Base-by-base conservation (phyloP, 2,797 vertebrate genomes). In the Chanos chanos region DNA sequence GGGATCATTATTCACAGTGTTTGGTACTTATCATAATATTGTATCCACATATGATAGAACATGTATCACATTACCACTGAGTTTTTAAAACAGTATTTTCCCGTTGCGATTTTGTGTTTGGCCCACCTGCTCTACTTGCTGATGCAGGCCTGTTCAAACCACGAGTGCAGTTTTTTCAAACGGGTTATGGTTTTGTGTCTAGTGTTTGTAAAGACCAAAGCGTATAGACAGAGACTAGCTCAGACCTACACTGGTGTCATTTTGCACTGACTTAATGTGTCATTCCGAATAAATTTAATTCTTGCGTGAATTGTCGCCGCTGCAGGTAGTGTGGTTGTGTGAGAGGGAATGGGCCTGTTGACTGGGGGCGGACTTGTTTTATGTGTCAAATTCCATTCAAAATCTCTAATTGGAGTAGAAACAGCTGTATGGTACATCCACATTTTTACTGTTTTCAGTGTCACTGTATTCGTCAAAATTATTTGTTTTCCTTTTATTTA, bases 61-160 rank as follows among this genome's bases (percentile, higher is more conserved):
- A n/a, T n/a, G n/a, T n/a, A n/a, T n/a, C n/a, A n/a, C n/a, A n/a
- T n/a, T n/a, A n/a, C n/a, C n/a, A n/a, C n/a, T n/a, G n/a, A n/a
- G n/a, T n/a, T n/a, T n/a, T n/a, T n/a, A n/a, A n/a, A n/a, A n/a
- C n/a, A n/a, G 10, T 9, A 33, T 21, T 18, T 10, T 80, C 83
- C 25, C 84, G 80, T 84, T 88, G 83, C 75, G 83, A 82, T 78
- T 78, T 34, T 75, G 50, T 47, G 79, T 70, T 71, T 73, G 86
- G 85, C 86, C 87, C 86, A 85, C 77, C 81, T 83, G 83, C 78
- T 79, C 75, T 28, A 50, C 44, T 56, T 55, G 63, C 71, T 72
- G 73, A 76, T 57, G 71, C 61, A 67, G 89, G 89, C 87, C 88
- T 66, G 50, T 48, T 76, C 61, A 71, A 36, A 45, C 55, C 18